Percentiles rank a stretch among this genome's conserved stretches.
Evolutionary conservation across 2,113 vertebrate species (phyloP).

Genomic region (Amphiprion ocellaris): DNA sequence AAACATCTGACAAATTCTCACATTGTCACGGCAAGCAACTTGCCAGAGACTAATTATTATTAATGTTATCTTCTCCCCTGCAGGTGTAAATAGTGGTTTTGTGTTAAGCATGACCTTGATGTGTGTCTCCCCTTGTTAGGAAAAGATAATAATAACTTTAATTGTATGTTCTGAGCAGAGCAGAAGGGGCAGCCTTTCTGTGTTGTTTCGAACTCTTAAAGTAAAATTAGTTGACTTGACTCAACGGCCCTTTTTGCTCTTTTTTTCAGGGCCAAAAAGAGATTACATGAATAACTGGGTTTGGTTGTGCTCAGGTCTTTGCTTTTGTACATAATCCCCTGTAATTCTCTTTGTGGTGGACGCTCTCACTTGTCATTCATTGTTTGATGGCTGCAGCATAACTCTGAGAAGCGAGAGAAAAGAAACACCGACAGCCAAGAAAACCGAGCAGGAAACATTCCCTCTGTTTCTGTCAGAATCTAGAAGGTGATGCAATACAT

Average conservation of each 20-base stretch:
- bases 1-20: conserved; percentile 56
- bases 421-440: conserved; percentile 20
- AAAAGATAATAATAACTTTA: conserved; percentile 14
- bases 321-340: conserved; percentile 75
- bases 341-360: conserved; percentile 78
- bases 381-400: conserved; percentile 53
- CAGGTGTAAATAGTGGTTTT: conserved; percentile 17
- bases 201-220: conserved; percentile 23
- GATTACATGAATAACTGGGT: conserved; percentile 77
- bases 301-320: conserved; percentile 61
- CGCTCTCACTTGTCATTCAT: conserved; percentile 64
- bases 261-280: conserved; percentile 44
- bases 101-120: conserved; percentile 26
- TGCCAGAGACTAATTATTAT: conserved; percentile 61
- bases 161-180: conserved; percentile 21
- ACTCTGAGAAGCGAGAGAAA: conserved; percentile 24
- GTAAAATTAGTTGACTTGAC: conserved; percentile 12
- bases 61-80: conserved; percentile 39
- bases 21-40: conserved; percentile 29
- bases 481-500: background rate
- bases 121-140: conserved; percentile 18
- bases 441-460: conserved; percentile 27
- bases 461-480: conserved; percentile 4
- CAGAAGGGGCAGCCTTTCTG: conserved; percentile 17
- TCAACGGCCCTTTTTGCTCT: conserved; percentile 16